Evolutionary conservation across 2,888 invertebrate species (phyloP).

Genomic region (Tanytarsus gracilentus): DNA sequence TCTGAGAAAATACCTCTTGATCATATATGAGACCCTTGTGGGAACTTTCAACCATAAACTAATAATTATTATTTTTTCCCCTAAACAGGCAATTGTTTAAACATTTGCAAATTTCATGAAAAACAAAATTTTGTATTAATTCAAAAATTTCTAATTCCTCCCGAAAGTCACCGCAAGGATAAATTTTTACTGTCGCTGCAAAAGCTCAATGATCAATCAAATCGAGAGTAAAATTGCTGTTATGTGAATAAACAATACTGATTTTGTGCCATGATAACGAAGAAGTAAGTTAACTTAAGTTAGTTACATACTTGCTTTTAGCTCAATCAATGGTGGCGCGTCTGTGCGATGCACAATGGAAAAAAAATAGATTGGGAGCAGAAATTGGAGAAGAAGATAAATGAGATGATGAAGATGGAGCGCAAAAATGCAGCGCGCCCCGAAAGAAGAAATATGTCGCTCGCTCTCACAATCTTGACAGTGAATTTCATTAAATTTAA

Average conservation of each 20-base stretch:
- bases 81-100: too few species aligned
- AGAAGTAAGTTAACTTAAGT: background rate
- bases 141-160: too few species aligned
- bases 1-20: slow-evolving; percentile 1
- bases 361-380: background rate
- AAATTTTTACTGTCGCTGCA: too few species aligned
- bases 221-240: slow-evolving; percentile 10
- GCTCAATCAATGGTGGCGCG: background rate
- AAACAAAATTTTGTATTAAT: too few species aligned
- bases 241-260: slow-evolving; percentile 28
- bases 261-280: slow-evolving; percentile 25
- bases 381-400: background rate
- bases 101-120: too few species aligned
- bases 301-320: background rate
- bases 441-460: slow-evolving; percentile 16
- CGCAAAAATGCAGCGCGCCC: background rate
- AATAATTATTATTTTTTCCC: too few species aligned
- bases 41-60: too few species aligned
- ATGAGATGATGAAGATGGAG: background rate
- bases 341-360: background rate
- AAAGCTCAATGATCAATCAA: slow-evolving; percentile 24
- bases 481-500: slow-evolving; percentile 29
- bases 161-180: too few species aligned
- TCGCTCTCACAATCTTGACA: slow-evolving; percentile 18
- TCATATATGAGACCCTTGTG: too few species aligned